Percentiles rank a stretch among this genome's conserved stretches.
phyloP scores from a whole-genome alignment of 2,113 vertebrate genomes.

The Poeciliopsis retropinna region DNA sequence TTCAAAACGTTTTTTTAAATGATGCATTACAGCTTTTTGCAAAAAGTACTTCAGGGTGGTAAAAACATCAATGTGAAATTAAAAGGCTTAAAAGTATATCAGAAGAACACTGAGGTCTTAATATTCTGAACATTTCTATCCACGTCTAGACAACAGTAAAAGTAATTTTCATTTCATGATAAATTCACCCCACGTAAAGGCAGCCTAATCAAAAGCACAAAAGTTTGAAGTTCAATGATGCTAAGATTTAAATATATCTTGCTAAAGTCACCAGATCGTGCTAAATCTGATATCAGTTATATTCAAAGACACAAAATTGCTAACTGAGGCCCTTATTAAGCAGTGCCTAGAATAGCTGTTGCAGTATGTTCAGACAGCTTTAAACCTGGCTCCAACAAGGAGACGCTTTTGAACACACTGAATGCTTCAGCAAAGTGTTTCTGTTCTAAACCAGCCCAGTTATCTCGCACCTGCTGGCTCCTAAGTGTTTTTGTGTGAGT shows the following conservation, averaged over 20 bases:
- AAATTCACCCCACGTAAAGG: not conserved
- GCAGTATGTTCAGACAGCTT: not conserved
- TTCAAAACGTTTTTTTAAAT: not conserved
- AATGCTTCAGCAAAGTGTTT: slow-evolving; percentile 10
- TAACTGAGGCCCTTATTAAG: not conserved
- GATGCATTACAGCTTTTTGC: not conserved
- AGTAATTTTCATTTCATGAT: not conserved
- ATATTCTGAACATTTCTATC: not conserved
- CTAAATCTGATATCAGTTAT: not conserved
- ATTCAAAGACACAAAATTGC: not conserved
- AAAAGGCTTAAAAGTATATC: not conserved
- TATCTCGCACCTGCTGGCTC: slow-evolving; percentile 39
- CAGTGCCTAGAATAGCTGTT: not conserved
- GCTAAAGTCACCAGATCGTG: not conserved
- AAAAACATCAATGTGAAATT: not conserved
- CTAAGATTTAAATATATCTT: not conserved
- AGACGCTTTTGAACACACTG: not conserved
- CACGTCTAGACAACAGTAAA: not conserved
- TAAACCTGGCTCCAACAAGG: not conserved
- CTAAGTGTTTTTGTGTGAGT: not conserved
- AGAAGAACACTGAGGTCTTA: not conserved
- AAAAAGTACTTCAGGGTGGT: not conserved
- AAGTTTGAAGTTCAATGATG: not conserved
- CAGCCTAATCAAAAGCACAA: not conserved
- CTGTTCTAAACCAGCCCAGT: slow-evolving; percentile 10